Base-by-base conservation (phyloP, 2,797 vertebrate species). In the Sebastiscus albofasciatus region DNA sequence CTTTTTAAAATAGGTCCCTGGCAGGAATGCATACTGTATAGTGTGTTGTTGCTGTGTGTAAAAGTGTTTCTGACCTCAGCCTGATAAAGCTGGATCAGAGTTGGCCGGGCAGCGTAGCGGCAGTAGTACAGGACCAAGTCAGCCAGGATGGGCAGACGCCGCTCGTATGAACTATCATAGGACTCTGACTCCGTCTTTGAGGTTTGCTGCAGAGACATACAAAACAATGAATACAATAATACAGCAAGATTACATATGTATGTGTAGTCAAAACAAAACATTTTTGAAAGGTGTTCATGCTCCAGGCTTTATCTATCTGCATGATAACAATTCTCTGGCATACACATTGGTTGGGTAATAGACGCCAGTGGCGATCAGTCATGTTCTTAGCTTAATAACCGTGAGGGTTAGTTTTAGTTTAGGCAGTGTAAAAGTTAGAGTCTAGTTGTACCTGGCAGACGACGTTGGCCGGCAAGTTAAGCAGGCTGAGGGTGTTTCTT, bases 91-190 rank as follows among this genome's bases (percentile, higher is more conserved):
- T 99, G 98, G 87, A 99, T 95, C 67, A 99, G 95, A 66, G 97
- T 87, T 0, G 97, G 97, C 5, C 96, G 94, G 0, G 93, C 80
- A 3, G 98, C 98, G 0, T 97, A 95, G 72, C 98, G 97, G 85
- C 98, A 99, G 86, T 99, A 99, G 88, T 99, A 99, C 24, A 99
- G 96, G 59, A 99, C 95, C 96, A 99, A 94, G 87, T 99, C 98
- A 0, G 97, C 97, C 87, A 99, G 95, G 93, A 99, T 99, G 72
- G 98, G 97, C 77, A 99, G 91, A 80, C 93, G 95, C 64, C 96
- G 93, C 75, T 97, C 95, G 3, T 93, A 92, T 0, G 94, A 90
- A 31, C 93, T 92, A 20, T 97, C 96, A 5, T 93, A 85, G 1
- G 82, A 90, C 20, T 97, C 95, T 0, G 95, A 89, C 67, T 99